Evolutionary conservation across 2,113 vertebrate genomes (phyloP).

Genomic region (Pogona vitticeps): DNA sequence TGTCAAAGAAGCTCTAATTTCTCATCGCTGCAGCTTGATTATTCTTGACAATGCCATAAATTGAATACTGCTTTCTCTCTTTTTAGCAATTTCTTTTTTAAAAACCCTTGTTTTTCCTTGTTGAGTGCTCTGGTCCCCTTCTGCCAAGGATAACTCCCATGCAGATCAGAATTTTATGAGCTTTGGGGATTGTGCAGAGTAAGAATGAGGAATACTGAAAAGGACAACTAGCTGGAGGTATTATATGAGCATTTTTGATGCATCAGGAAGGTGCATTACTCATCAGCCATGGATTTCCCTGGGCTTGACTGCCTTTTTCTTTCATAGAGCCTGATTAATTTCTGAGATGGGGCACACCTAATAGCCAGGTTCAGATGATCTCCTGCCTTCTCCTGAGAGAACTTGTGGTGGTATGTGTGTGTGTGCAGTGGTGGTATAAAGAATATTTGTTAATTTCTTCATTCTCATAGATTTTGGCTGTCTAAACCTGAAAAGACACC

Average conservation of each 20-base stretch:
- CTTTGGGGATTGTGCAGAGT: not conserved
- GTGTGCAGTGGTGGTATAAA: no score
- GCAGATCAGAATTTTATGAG: not conserved
- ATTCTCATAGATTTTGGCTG: no score
- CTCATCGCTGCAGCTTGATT: conserved; percentile 48
- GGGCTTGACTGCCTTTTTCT: not conserved
- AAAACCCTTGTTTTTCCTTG: conserved; percentile 8
- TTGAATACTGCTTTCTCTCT: conserved; percentile 49
- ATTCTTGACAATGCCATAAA: conserved; percentile 50
- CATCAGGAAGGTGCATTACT: not conserved
- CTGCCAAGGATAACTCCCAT: not conserved
- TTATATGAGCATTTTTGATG: not conserved
- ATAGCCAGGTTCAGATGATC: no score
- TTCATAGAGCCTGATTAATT: not conserved
- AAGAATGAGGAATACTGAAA: not conserved
- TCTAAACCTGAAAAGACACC: no score
- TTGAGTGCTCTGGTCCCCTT: no score
- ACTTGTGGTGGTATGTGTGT: no score
- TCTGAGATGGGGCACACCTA: not conserved
- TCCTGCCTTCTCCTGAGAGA: no score
- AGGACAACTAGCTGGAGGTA: not conserved
- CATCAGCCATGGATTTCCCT: not conserved
- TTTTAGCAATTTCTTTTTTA: not conserved
- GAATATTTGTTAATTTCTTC: no score
- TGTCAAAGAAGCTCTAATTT: conserved; percentile 47